phyloP scores from a whole-genome alignment of 2,888 invertebrate species.

The Hyposoter dolosus region DNA sequence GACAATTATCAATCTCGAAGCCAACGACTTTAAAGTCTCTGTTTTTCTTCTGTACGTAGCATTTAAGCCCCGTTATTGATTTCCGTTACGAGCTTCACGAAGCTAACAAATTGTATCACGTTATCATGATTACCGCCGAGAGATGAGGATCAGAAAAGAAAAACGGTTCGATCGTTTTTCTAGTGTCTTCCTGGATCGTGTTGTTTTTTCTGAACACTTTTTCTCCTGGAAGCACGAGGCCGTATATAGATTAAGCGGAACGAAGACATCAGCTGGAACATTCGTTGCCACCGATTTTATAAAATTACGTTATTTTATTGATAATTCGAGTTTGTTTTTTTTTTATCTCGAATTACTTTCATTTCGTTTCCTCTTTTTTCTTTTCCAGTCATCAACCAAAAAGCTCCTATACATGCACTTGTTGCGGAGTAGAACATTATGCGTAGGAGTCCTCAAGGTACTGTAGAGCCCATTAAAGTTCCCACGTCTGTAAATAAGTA shows the following conservation, averaged over 20 bases:
- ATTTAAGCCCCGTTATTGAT: slow-evolving; percentile 62
- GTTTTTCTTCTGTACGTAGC: slow-evolving; percentile 36
- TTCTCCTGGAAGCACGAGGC: background rate
- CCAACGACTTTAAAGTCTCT: slow-evolving; percentile 22
- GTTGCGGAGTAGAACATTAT: slow-evolving; percentile 47
- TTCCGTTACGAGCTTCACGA: slow-evolving; percentile 45
- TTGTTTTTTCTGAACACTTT: background rate
- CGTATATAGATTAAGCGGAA: background rate
- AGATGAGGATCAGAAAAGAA: slow-evolving; percentile 2
- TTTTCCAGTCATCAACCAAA: background rate
- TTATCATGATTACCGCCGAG: slow-evolving; percentile 25
- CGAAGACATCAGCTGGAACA: background rate
- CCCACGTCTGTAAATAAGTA: slow-evolving; percentile 45
- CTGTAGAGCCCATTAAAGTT: slow-evolving; percentile 40
- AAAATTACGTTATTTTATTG: background rate
- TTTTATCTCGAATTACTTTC: background rate
- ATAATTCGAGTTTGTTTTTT: background rate
- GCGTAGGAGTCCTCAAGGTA: slow-evolving; percentile 61
- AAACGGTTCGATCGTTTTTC: background rate
- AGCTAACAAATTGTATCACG: slow-evolving; percentile 49
- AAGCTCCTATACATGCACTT: slow-evolving; percentile 23
- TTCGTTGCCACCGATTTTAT: background rate
- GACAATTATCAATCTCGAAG: slow-evolving; percentile 63
- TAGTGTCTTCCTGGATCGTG: background rate
- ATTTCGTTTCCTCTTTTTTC: background rate